phyloP scores from a whole-genome alignment of 2,797 vertebrate genomes.

The Pangasius krempfi region DNA sequence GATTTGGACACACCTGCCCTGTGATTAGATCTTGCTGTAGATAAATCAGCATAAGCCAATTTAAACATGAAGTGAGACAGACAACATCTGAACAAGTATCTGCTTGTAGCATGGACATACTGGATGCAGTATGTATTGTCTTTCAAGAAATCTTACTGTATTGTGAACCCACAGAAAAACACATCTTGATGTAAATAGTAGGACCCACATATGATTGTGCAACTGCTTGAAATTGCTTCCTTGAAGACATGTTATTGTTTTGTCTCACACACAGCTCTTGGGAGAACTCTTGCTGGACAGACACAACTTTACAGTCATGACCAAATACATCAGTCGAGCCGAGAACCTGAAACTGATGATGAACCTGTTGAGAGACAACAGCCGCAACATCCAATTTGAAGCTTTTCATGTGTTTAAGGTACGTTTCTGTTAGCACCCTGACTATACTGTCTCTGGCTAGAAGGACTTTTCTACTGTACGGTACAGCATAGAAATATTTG shows the following conservation, averaged over 20 bases:
- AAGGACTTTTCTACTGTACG: neutral
- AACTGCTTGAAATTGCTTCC: neutral
- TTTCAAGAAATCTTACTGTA: neutral
- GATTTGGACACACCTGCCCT: neutral
- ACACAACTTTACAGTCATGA: conserved; percentile 85
- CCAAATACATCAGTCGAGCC: conserved; percentile 81
- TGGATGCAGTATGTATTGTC: neutral
- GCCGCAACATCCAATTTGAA: conserved; percentile 85
- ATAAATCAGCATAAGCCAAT: neutral
- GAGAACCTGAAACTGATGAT: conserved; percentile 86
- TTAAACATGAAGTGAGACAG: neutral
- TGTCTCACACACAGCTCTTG: conserved; percentile 70
- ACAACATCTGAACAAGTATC: neutral
- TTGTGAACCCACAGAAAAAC: neutral
- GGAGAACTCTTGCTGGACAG: conserved; percentile 82
- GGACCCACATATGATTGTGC: neutral
- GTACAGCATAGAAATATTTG: neutral
- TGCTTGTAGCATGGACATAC: neutral
- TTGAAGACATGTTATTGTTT: neutral
- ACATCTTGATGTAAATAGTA: neutral
- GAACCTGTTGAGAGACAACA: conserved; percentile 83
- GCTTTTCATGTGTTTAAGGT: conserved; percentile 86
- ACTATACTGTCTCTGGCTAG: neutral
- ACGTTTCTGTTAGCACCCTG: neutral
- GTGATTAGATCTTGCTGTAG: neutral